Base-by-base conservation (phyloP, 2,888 invertebrate species). In the Tetrapedia diversipes region DNA sequence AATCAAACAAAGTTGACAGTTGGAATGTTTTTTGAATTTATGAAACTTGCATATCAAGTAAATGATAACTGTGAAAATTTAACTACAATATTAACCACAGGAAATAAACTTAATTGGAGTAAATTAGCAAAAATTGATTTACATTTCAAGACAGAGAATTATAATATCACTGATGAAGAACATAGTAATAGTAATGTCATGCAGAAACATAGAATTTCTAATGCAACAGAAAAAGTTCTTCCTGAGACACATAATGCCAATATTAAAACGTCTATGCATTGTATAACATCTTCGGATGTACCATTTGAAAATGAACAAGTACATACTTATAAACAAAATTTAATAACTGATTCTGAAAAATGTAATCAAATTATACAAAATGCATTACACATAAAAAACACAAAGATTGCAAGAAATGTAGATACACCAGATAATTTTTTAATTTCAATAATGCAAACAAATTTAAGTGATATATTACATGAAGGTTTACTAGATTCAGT, bases 401-500 rank as follows among this genome's bases (percentile, higher is more conserved):
- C 32, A 7, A 77, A 66, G 11, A 29, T 22, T 11, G 10, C 4
- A 16, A 54, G 43, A 59, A 41, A 41, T 19, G 54, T 39, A 24
- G 66, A 66, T 19, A 24, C 7, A 19, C 66, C 71, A 22, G 76
- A 81, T 27, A 88, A 83, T 51, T 65, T 86, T 43, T 71, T 91
- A 45, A 84, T 88, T 32, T 87, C 86, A 71, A 74, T 88, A 29
- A 87, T 91, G 87, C 92, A 92, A 90, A 92, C 84, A 80, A 92
- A 90, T 87, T 83, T 92, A 72, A 93, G 94, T 80, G 92, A 96
- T 92, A 94, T 97, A 0, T 93, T 97, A 77, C 95, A 95, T 57
- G 97, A 97, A 92, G 97, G 97, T 14, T 93, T 97, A 74, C 91
- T 97, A 59, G 97, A 97, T 92, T 96, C 97, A 0, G 95, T 97